Base-by-base conservation (phyloP, 2,888 invertebrate species). In the Enoplolaimus lenunculus region DNA sequence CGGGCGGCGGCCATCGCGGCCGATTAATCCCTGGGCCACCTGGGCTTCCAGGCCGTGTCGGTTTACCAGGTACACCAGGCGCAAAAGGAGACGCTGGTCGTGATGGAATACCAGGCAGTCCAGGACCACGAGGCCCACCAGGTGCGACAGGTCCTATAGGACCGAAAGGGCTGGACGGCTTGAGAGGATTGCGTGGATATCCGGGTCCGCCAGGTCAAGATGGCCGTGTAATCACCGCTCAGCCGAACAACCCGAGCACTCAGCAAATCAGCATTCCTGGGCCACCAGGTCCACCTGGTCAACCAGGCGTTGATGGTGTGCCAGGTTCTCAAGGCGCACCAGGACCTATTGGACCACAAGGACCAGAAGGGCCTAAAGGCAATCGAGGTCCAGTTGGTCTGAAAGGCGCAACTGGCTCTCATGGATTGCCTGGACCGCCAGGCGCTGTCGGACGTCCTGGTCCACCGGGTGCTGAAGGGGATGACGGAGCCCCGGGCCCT, bases 201-300 rank as follows among this genome's bases (percentile, higher is more conserved):
- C 57, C 57, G 57, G 57, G 57, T 57, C 64, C 64, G 30, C 64
- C 13, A n/a, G 64, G 64, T 26, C 26, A 62, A 16, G 13, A 7
- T 7, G 64, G 64, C 64, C 64, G 26, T 30, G 26, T 26, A 16
- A 57, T 57, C n/a, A 16, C 16, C 26, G 64, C 31, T 29, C 7
- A 29, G 7, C 13, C 26, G 28, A 29, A 29, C 64, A 16, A 29
- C 13, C 64, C 28, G 16, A 7, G 26, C 64, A 33, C 30, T 26
- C 64, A 62, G 7, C 7, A 16, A n/a, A 62, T 33, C 7, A 7
- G 30, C 7, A 7, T 62, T 7, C 7, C 64, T 7, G 78, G 78
- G 60, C 78, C 78, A 3, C 78, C 77, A 71, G 78, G 78, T 66
- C 77, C 78, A 3, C 72, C 74, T 1, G 78, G 78, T n/a, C 71